These are phyloP conservation scores for Sterna hirundo DNA, from an alignment of 2,113 vertebrate species.

Conservation along the genomic window DNA sequence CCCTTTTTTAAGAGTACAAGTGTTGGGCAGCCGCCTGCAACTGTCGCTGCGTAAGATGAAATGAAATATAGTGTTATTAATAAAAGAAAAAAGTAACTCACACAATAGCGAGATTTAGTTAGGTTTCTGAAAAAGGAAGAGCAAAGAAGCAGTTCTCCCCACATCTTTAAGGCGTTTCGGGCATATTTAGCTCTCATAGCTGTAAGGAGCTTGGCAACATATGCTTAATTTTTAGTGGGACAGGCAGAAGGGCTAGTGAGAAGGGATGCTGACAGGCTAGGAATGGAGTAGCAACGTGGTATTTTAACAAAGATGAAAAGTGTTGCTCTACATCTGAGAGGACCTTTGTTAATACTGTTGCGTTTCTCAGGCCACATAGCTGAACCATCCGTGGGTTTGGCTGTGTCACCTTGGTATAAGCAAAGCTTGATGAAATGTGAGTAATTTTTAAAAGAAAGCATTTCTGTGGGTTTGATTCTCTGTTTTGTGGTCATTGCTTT, in stretches of 20 bases:
- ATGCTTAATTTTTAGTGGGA: not conserved
- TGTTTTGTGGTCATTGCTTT: slow-evolving; percentile 54
- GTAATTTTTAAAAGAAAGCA: slow-evolving; percentile 53
- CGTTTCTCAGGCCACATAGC: slow-evolving; percentile 36
- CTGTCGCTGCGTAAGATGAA: not conserved
- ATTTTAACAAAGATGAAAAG: slow-evolving; percentile 41
- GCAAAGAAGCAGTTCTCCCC: not conserved
- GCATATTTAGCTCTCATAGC: not conserved
- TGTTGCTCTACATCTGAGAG: not conserved
- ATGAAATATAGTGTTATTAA: slow-evolving; percentile 15
- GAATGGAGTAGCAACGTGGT: not conserved
- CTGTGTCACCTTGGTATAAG: slow-evolving; percentile 51
- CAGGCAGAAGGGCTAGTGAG: not conserved
- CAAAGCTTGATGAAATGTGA: slow-evolving; percentile 60
- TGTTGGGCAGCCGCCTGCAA: not conserved
- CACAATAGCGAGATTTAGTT: not conserved
- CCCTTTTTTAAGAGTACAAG: slow-evolving; percentile 29
- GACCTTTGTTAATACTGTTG: slow-evolving; percentile 21
- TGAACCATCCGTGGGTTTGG: slow-evolving; percentile 64
- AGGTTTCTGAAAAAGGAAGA: slow-evolving; percentile 11
- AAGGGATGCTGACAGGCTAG: slow-evolving; percentile 19
- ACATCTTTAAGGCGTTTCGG: not conserved
- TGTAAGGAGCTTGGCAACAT: not conserved
- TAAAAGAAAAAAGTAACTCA: slow-evolving; percentile 7
- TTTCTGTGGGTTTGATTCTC: slow-evolving; percentile 61